phyloP scores from a whole-genome alignment of 2,113 vertebrate genomes.

The Protobothrops flavoviridis region DNA sequence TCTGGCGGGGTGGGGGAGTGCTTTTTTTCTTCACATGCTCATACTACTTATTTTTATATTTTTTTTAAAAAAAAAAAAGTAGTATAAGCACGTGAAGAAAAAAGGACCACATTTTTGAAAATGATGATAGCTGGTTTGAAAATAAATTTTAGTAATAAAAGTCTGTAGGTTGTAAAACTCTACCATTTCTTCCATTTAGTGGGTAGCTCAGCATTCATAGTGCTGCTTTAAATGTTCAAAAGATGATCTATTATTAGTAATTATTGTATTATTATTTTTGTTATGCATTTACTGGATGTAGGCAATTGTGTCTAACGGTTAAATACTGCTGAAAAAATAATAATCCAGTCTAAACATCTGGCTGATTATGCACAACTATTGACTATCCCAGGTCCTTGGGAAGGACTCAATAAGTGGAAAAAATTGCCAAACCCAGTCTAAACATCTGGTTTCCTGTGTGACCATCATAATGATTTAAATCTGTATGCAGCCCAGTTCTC shows the following conservation, averaged over 20 bases:
- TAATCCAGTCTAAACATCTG: background rate
- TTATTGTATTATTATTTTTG: background rate
- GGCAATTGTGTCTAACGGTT: background rate
- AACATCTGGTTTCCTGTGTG: background rate
- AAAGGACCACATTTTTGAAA: background rate
- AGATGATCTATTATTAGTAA: background rate
- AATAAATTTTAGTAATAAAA: background rate
- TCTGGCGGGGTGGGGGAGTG: background rate
- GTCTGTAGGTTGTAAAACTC: background rate
- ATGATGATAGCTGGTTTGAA: background rate
- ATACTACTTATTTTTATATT: background rate
- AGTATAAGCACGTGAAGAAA: background rate
- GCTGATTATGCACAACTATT: background rate
- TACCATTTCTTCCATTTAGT: background rate
- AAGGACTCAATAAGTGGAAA: background rate
- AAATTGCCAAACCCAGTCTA: background rate
- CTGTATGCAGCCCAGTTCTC: background rate
- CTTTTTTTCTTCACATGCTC: background rate
- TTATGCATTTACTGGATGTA: background rate
- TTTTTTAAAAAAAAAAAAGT: background rate
- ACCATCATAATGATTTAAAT: background rate
- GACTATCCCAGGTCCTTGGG: background rate
- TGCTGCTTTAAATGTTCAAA: background rate
- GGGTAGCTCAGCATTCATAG: background rate
- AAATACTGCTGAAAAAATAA: background rate